These are phyloP conservation scores for Nothoprocta perdicaria DNA, from an alignment of 2,113 vertebrate genomes.

Conservation along the genomic window DNA sequence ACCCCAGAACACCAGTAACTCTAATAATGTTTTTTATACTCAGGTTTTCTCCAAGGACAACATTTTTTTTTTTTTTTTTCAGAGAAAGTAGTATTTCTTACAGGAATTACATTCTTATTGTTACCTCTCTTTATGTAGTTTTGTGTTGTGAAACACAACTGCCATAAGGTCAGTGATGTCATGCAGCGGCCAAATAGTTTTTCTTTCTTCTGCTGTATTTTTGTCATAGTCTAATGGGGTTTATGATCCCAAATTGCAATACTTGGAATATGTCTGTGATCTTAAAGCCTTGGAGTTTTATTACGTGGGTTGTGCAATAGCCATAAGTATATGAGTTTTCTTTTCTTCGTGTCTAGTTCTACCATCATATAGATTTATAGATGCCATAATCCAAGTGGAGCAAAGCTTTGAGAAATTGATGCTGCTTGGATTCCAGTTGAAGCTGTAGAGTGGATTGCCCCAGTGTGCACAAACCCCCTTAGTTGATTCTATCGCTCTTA, in stretches of 20 bases:
- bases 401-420: not conserved
- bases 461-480: not conserved
- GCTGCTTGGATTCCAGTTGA: not conserved
- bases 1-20: not conserved
- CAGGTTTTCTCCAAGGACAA: not conserved
- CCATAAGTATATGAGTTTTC: not conserved
- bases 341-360: not conserved
- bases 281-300: constrained; percentile 27
- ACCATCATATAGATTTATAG: not conserved
- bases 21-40: not conserved
- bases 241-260: not conserved
- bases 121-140: not conserved
- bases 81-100: not conserved
- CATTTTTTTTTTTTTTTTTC: not conserved
- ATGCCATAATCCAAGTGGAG: not conserved
- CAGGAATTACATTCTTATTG: not conserved
- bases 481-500: not conserved
- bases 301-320: constrained; percentile 9
- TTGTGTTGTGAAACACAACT: not conserved
- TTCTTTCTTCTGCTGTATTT: not conserved
- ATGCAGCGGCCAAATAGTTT: not conserved
- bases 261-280: not conserved
- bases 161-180: not conserved
- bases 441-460: not conserved
- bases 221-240: not conserved